Conservation (phyloP, 2,888 invertebrate genomes). For the Lomographa bimaculata region DNA sequence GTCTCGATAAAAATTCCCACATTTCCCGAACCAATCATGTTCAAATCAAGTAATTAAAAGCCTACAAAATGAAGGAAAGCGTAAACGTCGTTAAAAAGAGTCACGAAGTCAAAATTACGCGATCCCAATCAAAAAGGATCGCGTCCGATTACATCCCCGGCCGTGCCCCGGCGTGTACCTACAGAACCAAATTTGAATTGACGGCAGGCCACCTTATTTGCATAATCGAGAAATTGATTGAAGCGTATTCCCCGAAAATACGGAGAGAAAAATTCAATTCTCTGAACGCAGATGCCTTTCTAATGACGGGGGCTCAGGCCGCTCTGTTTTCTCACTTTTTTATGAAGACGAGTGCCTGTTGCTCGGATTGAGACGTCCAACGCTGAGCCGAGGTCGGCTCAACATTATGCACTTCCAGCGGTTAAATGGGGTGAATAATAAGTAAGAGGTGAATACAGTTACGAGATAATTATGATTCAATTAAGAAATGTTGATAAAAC, state of each 20-base stretch:
- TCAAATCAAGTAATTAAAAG: constrained; percentile 31
- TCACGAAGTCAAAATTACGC: constrained; percentile 52
- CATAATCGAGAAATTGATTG: constrained; percentile 81
- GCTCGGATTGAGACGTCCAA: constrained; percentile 31
- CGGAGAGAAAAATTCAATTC: constrained; percentile 60
- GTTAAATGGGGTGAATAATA: constrained; percentile 32
- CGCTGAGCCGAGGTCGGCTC: constrained; percentile 14
- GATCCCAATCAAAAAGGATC: constrained; percentile 56
- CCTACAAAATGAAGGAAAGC: constrained; percentile 31
- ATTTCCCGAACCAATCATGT: constrained; percentile 8
- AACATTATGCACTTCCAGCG: constrained; percentile 26
- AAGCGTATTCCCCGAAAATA: constrained; percentile 66
- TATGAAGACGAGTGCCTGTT: constrained; percentile 48
- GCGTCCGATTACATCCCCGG: constrained; percentile 48
- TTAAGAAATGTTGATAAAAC: too few relatives aligned
- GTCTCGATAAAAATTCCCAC: background rate
- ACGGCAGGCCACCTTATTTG: constrained; percentile 59
- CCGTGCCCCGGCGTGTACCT: constrained; percentile 9
- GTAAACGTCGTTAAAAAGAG: constrained; percentile 40
- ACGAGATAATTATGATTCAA: constrained; percentile 23
- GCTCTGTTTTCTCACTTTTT: constrained; percentile 45
- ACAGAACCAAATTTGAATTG: constrained; percentile 52
- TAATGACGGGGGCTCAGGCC: constrained; percentile 53
- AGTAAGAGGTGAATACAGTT: constrained; percentile 20
- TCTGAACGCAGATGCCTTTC: constrained; percentile 61